phyloP scores from a whole-genome alignment of 37 sponge, comb jelly and placozoan genomes.

The Oopsacas minuta region DNA sequence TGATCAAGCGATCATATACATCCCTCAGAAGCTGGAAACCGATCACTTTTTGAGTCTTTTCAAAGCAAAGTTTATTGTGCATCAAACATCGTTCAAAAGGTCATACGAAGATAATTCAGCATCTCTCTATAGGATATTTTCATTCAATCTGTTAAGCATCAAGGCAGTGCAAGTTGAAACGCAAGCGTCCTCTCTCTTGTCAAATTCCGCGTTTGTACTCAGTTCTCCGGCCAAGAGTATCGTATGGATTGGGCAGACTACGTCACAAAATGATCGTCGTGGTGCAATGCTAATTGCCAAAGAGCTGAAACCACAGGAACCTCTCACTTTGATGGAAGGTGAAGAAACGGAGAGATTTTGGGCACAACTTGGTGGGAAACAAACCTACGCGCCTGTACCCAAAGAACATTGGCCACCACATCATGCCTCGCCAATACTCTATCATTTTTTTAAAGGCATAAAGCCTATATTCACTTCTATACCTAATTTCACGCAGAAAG shows the following conservation, averaged over 20 bases:
- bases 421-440: not conserved
- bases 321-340: not conserved
- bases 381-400: not conserved
- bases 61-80: conserved; percentile 47
- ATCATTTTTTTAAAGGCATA: not conserved
- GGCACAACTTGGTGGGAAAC: not conserved
- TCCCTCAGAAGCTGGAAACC: conserved; percentile 41
- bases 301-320: not conserved
- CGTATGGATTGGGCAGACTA: not conserved
- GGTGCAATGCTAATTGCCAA: not conserved
- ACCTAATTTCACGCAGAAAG: not conserved
- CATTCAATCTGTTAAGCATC: not conserved
- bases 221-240: not conserved
- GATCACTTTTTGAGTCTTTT: conserved; percentile 39
- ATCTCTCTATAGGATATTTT: not conserved
- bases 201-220: not conserved
- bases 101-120: not conserved
- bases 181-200: not conserved
- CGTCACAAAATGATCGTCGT: not conserved
- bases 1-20: not conserved
- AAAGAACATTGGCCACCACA: not conserved
- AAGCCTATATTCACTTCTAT: not conserved
- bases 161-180: not conserved
- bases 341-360: not conserved
- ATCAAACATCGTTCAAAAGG: not conserved